Conservation (phyloP, 2,888 invertebrate genomes). For the Trissolcus japonicus region DNA sequence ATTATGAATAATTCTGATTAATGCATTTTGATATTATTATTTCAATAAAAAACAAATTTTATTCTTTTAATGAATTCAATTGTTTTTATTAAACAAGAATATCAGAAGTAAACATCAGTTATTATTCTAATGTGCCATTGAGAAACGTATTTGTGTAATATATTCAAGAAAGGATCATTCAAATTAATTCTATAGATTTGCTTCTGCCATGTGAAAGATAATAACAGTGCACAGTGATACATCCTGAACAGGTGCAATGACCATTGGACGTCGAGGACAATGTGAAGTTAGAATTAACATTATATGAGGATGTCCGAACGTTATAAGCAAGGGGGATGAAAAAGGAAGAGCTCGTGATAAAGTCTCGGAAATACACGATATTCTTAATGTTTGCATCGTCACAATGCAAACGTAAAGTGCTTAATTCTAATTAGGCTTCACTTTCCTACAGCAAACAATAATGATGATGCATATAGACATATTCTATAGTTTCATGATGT, state of each 20-base stretch:
- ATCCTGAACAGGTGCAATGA: constrained; percentile 48
- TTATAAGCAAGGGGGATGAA: constrained; percentile 35
- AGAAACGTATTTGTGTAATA: too few relatives aligned
- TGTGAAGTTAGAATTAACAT: constrained; percentile 29
- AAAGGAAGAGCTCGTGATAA: constrained; percentile 28
- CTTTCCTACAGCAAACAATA: too few relatives aligned
- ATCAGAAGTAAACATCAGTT: too few relatives aligned
- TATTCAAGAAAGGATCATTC: neutral
- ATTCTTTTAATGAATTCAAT: too few relatives aligned
- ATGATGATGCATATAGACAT: too few relatives aligned
- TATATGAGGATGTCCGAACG: constrained; percentile 41
- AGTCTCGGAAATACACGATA: constrained; percentile 15
- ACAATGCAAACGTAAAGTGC: neutral
- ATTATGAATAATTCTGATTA: too few relatives aligned
- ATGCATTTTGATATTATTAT: too few relatives aligned
- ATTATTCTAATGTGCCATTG: too few relatives aligned
- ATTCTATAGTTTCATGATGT: too few relatives aligned
- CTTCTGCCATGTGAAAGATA: constrained; percentile 6
- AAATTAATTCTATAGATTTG: constrained; percentile 22
- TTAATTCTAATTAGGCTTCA: constrained; percentile 17
- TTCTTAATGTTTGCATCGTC: constrained; percentile 9
- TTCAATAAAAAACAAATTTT: too few relatives aligned
- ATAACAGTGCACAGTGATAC: constrained; percentile 16
- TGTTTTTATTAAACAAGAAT: too few relatives aligned
- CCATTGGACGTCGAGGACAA: constrained; percentile 28